Percentiles rank a stretch among this genome's conserved stretches.
Conservation (phyloP, 2,797 vertebrate genomes). For the Ceryle rudis region DNA sequence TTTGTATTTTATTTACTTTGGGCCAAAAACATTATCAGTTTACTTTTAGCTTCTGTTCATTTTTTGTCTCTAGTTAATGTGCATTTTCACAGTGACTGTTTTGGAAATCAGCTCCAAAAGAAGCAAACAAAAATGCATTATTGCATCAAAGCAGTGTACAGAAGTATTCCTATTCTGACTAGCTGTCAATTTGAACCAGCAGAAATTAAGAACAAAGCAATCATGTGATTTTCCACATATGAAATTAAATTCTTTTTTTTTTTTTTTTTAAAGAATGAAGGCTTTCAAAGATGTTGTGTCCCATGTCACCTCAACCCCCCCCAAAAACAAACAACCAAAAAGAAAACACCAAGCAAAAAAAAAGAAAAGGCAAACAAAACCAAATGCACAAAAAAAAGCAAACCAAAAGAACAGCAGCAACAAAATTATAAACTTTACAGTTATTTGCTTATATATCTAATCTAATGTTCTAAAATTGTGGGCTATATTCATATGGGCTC, state of each 20-base stretch:
- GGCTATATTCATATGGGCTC: not conserved
- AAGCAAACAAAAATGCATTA: not conserved
- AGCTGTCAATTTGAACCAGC: not conserved
- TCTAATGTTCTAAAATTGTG: not conserved
- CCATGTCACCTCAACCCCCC: not conserved
- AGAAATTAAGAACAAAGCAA: not conserved
- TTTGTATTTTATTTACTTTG: not conserved
- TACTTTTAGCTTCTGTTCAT: not conserved
- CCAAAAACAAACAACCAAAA: not conserved
- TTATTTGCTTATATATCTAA: not conserved
- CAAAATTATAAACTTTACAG: not conserved
- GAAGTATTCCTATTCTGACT: not conserved
- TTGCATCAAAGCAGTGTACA: not conserved
- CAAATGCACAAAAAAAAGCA: too few relatives aligned
- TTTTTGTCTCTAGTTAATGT: not conserved
- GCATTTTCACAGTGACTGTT: not conserved
- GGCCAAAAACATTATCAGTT: not conserved
- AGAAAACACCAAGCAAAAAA: too few relatives aligned
- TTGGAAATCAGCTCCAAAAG: not conserved
- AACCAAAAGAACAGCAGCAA: not conserved
- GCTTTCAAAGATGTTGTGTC: not conserved
- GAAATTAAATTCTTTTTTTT: not conserved
- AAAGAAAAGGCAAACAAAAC: not conserved
- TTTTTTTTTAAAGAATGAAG: not conserved
- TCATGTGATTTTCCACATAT: rapidly evolving